phyloP scores from a whole-genome alignment of 2,888 invertebrate species.

The Cosmia trapezina region DNA sequence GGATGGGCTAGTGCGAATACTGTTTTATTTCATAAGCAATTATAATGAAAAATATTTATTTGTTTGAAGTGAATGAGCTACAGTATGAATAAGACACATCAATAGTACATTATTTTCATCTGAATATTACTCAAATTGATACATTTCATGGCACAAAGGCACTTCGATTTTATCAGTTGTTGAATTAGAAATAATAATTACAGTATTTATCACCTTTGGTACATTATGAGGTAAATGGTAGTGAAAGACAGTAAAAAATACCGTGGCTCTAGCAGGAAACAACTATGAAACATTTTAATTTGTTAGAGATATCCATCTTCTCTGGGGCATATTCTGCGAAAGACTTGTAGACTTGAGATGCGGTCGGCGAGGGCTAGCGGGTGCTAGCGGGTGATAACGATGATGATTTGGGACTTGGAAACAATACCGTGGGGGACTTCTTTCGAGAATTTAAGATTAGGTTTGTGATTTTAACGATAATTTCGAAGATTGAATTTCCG shows the following conservation, averaged over 20 bases:
- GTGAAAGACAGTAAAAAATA: not conserved
- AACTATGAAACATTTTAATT: not conserved
- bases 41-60: slow-evolving; percentile 1
- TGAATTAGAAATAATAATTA: slow-evolving; percentile 31
- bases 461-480: no score
- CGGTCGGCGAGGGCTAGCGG: not conserved
- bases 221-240: not conserved
- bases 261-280: not conserved
- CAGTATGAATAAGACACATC: no score
- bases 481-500: not conserved
- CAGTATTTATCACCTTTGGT: slow-evolving; percentile 39
- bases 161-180: slow-evolving; percentile 14
- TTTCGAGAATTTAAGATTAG: not conserved
- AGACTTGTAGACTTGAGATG: not conserved
- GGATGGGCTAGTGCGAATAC: not conserved
- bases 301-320: no score
- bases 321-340: not conserved
- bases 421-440: not conserved
- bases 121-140: slow-evolving; percentile 19
- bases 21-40: not conserved
- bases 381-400: not conserved
- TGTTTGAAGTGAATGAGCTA: not conserved
- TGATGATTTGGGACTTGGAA: no score
- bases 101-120: slow-evolving; percentile 45
- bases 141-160: slow-evolving; percentile 47